phyloP scores from a whole-genome alignment of 2,113 vertebrate species.

The Brienomyrus brachyistius region DNA sequence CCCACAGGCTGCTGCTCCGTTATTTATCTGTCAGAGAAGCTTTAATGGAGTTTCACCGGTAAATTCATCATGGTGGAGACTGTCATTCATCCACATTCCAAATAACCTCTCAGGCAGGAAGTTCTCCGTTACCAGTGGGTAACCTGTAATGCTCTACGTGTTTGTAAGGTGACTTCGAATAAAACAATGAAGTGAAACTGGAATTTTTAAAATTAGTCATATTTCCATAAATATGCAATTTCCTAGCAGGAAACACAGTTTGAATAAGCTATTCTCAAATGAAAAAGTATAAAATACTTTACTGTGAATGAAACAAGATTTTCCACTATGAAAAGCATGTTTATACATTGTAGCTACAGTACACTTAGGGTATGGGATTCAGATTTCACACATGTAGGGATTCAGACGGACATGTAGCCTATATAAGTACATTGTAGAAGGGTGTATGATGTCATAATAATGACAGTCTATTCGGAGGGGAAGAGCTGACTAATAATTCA shows the following conservation, averaged over 20 bases:
- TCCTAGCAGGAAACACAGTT: not conserved
- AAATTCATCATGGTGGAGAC: not conserved
- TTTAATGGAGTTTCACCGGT: constrained; percentile 36
- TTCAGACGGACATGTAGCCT: not conserved
- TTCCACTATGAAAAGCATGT: not conserved
- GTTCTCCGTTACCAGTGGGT: not conserved
- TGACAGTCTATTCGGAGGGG: not conserved
- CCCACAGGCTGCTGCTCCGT: constrained; percentile 38
- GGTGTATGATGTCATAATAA: not conserved
- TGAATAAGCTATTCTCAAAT: not conserved
- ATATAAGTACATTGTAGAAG: not conserved
- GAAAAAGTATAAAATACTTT: not conserved
- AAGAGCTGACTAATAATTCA: not conserved
- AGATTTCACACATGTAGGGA: not conserved
- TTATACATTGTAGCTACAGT: not conserved
- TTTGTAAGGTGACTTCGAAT: not conserved
- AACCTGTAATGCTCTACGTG: not conserved
- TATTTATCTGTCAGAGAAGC: constrained; percentile 46
- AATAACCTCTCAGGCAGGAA: not conserved
- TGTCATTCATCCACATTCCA: not conserved
- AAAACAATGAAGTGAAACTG: not conserved
- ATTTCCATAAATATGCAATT: not conserved
- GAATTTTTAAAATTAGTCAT: not conserved
- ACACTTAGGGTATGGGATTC: not conserved
- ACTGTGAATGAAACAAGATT: not conserved